phyloP scores from a whole-genome alignment of 2,113 vertebrate species.

The Takifugu flavidus region DNA sequence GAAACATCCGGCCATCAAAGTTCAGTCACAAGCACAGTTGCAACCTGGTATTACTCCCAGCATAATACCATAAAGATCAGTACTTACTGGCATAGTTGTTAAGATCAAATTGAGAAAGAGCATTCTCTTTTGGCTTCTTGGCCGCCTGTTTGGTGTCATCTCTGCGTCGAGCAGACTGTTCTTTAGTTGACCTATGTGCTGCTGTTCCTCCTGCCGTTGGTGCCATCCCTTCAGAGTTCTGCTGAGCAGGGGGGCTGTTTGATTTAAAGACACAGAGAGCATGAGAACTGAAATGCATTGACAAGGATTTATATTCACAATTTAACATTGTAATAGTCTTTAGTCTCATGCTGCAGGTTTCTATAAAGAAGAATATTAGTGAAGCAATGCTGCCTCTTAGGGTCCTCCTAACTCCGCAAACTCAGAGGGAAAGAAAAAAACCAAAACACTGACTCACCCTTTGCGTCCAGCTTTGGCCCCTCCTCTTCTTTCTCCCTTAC shows the following conservation, averaged over 20 bases:
- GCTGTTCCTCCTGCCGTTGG: conserved; percentile 57
- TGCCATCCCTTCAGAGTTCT: conserved; percentile 71
- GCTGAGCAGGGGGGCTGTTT: conserved; percentile 69
- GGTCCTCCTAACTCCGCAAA: conserved; percentile 21
- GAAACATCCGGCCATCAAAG: background rate
- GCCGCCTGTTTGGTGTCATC: conserved; percentile 88
- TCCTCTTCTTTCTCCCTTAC: conserved; percentile 86
- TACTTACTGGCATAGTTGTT: conserved; percentile 98
- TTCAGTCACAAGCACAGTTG: background rate
- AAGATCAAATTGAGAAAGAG: conserved; percentile 96
- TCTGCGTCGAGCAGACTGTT: conserved; percentile 82
- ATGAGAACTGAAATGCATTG: background rate
- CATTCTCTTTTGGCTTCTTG: conserved; percentile 96
- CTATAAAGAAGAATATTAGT: too few relatives aligned
- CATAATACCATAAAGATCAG: background rate
- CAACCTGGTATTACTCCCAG: background rate
- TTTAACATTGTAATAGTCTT: background rate
- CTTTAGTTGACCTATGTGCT: conserved; percentile 79
- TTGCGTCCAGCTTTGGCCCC: conserved; percentile 86
- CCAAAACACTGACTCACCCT: conserved; percentile 80
- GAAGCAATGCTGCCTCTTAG: too few relatives aligned
- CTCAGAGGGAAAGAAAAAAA: conserved; percentile 21
- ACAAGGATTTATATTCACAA: background rate
- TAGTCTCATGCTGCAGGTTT: background rate
- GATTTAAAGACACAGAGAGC: background rate